Evolutionary conservation across 2,797 vertebrate species (phyloP).

Genomic region (Ctenosaura bakeri): DNA sequence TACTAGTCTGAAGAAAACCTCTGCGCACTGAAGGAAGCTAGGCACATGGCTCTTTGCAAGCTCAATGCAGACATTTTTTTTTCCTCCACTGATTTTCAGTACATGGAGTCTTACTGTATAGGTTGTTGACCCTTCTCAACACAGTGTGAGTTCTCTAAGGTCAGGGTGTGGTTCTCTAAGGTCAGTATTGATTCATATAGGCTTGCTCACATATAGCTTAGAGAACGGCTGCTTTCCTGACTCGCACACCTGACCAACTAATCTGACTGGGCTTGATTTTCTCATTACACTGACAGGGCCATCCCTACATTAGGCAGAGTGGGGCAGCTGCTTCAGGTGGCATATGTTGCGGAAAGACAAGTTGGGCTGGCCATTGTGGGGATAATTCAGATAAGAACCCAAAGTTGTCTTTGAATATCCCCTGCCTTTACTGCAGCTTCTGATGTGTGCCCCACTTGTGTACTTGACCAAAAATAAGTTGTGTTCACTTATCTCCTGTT

Average conservation of each 20-base stretch:
- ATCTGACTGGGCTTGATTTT: neutral
- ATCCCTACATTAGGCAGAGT: neutral
- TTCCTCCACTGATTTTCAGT: neutral
- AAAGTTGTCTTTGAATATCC: neutral
- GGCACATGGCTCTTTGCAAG: neutral
- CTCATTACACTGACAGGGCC: neutral
- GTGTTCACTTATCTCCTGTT: neutral
- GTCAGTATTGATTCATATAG: neutral
- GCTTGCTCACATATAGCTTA: no score
- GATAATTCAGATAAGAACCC: neutral
- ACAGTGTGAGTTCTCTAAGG: neutral
- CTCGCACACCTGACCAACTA: neutral
- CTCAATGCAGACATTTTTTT: accelerated
- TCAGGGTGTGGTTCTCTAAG: neutral
- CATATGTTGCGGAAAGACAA: neutral
- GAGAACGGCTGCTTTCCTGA: no score
- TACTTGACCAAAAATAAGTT: neutral
- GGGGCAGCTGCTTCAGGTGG: no score
- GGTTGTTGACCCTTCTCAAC: neutral
- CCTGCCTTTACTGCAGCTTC: neutral
- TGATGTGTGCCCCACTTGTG: neutral
- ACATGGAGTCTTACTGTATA: neutral
- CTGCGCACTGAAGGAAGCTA: neutral
- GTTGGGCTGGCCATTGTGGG: neutral
- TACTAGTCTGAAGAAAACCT: neutral